A percentile compares a stretch with the other conserved stretches of the same genome.
phyloP scores from a whole-genome alignment of 2,888 invertebrate species.

The Eupelmus urozonus region DNA sequence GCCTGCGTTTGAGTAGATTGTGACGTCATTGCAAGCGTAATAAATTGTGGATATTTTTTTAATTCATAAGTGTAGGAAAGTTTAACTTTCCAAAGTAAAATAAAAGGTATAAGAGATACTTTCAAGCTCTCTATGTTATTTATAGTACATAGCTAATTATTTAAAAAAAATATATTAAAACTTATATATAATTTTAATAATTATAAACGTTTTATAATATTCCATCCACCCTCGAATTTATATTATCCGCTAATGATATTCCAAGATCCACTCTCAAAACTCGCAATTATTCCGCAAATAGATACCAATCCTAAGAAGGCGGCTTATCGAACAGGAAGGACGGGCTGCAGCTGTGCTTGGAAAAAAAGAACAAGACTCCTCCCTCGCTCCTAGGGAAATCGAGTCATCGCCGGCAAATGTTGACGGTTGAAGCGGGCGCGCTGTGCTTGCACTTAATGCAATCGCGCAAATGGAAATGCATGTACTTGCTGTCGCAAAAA shows the following conservation, averaged over 20 bases:
- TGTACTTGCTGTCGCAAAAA: slow-evolving; percentile 60
- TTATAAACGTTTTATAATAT: too few relatives aligned
- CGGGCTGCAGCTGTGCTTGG: neutral
- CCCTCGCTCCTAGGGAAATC: slow-evolving; percentile 21
- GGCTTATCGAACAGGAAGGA: neutral
- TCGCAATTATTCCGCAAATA: slow-evolving; percentile 25
- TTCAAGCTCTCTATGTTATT: too few relatives aligned
- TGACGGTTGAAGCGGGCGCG: slow-evolving; percentile 37
- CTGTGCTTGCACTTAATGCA: slow-evolving; percentile 54
- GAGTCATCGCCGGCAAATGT: slow-evolving; percentile 42
- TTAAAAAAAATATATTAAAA: too few relatives aligned
- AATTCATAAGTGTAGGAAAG: too few relatives aligned
- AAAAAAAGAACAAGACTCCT: neutral
- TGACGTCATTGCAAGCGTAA: too few relatives aligned
- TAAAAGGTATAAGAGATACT: too few relatives aligned
- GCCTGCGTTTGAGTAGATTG: too few relatives aligned
- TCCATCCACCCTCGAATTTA: too few relatives aligned
- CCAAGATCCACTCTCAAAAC: neutral
- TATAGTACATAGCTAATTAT: too few relatives aligned
- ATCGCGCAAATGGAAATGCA: slow-evolving; percentile 63
- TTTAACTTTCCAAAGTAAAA: too few relatives aligned
- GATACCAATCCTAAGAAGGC: neutral
- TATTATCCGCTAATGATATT: neutral
- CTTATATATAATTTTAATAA: too few relatives aligned
- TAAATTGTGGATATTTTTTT: too few relatives aligned